A percentile compares a stretch with the other conserved stretches of the same genome.
Evolutionary conservation across 2,113 vertebrate genomes (phyloP).

Genomic region (Herpetotheres cachinnans): DNA sequence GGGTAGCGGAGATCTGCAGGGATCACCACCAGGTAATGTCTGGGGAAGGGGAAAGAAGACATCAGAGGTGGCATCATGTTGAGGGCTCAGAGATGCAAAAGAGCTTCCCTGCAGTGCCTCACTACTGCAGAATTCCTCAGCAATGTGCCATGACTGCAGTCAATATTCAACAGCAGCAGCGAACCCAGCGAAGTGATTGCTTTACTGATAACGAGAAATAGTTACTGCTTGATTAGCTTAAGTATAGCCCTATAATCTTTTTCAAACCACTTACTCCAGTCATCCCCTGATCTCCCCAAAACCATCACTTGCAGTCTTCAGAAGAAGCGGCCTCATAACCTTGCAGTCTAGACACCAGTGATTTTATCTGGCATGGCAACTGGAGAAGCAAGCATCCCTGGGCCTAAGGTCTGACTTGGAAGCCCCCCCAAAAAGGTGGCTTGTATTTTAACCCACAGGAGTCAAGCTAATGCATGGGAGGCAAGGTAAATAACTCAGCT

Average conservation of each 20-base stretch:
- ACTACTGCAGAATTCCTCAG: not conserved
- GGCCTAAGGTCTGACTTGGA: not conserved
- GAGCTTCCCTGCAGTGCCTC: not conserved
- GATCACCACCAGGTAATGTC: constrained; percentile 49
- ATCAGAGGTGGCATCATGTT: not conserved
- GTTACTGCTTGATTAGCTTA: not conserved
- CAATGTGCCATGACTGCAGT: not conserved
- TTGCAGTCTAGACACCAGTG: not conserved
- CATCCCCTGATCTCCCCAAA: not conserved
- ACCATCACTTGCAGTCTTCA: not conserved
- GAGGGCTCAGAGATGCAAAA: not conserved
- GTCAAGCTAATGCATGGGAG: not conserved
- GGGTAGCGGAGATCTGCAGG: constrained; percentile 41
- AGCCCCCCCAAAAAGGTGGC: not conserved
- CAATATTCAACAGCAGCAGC: not conserved
- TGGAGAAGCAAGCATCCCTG: not conserved
- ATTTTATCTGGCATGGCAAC: not conserved
- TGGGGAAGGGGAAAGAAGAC: not conserved
- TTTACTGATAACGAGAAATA: not conserved
- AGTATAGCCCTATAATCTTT: not conserved
- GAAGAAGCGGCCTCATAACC: not conserved
- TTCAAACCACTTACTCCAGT: not conserved
- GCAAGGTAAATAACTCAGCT: not conserved
- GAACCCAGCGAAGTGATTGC: not conserved
- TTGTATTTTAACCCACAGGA: not conserved